phyloP scores from a whole-genome alignment of 1,140 invertebrate species.

The Globodera rostochiensis region DNA sequence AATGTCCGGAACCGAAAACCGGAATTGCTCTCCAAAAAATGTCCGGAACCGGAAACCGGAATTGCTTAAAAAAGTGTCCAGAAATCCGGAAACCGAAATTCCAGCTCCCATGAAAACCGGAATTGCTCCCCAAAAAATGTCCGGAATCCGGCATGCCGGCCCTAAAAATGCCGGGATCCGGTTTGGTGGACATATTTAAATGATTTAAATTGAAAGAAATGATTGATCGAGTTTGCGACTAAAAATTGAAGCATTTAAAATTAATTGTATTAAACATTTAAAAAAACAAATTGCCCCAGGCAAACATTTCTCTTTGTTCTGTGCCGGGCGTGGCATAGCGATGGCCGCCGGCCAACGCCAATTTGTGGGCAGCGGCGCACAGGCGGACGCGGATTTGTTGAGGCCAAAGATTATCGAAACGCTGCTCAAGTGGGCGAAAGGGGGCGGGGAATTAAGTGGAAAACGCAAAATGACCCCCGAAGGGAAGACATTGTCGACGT shows the following conservation, averaged over 20 bases:
- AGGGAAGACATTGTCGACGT: slow-evolving; percentile 74
- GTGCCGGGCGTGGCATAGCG: slow-evolving; percentile 75
- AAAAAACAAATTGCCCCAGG: slow-evolving; percentile 52
- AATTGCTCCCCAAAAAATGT: no score
- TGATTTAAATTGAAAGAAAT: slow-evolving; percentile 10
- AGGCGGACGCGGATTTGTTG: slow-evolving; percentile 70
- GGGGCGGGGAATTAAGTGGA: slow-evolving; percentile 12
- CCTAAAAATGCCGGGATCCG: no score
- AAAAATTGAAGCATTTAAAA: background rate
- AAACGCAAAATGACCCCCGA: slow-evolving; percentile 36
- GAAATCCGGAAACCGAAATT: no score
- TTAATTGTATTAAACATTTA: background rate
- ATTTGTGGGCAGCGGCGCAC: slow-evolving; percentile 74
- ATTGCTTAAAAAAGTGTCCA: no score
- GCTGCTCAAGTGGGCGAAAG: slow-evolving; percentile 66
- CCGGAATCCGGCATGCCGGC: no score
- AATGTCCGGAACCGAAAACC: no score
- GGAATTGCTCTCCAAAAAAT: no score
- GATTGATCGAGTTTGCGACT: no score
- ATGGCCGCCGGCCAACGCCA: slow-evolving; percentile 77
- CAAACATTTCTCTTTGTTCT: slow-evolving; percentile 72
- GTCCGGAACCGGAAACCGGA: no score
- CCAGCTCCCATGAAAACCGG: no score
- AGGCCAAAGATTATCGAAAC: slow-evolving; percentile 74
- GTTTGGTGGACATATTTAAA: slow-evolving; percentile 7